Conservation (phyloP, 2,797 vertebrate species). For the Notoglanidium macrostoma region DNA sequence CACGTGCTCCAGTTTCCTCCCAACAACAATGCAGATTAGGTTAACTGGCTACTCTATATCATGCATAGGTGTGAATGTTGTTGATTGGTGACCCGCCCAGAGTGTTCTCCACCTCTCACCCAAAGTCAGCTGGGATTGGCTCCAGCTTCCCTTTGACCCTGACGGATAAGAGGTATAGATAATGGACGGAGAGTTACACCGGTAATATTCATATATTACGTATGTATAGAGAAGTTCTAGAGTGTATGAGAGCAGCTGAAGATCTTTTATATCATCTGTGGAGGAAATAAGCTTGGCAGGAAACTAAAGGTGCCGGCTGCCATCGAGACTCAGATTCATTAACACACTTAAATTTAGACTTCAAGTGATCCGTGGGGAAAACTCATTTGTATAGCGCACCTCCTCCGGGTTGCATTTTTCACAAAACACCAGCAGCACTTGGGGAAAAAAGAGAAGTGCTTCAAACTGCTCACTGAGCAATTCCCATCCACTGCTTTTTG, state of each 20-base stretch:
- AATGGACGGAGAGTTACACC: background rate
- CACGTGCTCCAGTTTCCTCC: no score
- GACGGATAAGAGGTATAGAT: no score
- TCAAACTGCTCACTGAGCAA: slow-evolving; percentile 28
- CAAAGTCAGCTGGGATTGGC: no score
- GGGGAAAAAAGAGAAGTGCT: background rate
- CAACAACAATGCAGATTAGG: no score
- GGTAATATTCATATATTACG: background rate
- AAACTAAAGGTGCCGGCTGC: slow-evolving; percentile 25
- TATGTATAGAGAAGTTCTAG: background rate
- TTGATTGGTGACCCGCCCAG: no score
- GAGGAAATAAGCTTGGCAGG: background rate
- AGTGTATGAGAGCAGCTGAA: background rate
- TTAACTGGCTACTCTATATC: no score
- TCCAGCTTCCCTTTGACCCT: no score
- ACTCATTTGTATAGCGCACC: slow-evolving; percentile 47
- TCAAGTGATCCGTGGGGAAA: slow-evolving; percentile 28
- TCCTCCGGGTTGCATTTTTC: slow-evolving; percentile 34
- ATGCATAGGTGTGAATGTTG: no score
- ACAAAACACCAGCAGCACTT: slow-evolving; percentile 23
- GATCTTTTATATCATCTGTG: background rate
- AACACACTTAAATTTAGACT: slow-evolving; percentile 58
- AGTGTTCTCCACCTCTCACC: no score
- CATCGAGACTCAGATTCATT: slow-evolving; percentile 46
- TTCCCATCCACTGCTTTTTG: slow-evolving; percentile 44